Evolutionary conservation across 92 coral and sea anemone genomes (phyloP), one percentile per base, ranked within the genome.

Genomic region (Umimayanthus kanabou): DNA sequence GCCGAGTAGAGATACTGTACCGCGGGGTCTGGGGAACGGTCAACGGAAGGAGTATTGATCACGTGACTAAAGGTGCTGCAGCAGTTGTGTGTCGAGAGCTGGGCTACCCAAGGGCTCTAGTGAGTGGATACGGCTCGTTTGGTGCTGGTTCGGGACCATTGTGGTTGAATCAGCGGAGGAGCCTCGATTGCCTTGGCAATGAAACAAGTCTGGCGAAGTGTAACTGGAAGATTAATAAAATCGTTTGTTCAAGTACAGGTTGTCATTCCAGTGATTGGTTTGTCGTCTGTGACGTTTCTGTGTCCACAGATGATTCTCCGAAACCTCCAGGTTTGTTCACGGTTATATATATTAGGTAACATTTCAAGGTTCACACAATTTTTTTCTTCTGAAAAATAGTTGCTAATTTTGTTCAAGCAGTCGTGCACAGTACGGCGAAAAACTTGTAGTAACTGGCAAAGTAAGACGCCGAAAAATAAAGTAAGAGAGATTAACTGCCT

Each of bases 1-100:
- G 78, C 23, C 78, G 78, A 73, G 78, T 73, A 37, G 78, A 73
- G 49, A 73, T 73, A 37, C n/a, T 73, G 23, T 30, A 73, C 78
- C 20, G 10, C 78, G 78, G 49, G 20, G 7, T 20, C n/a, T 73
- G 78, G 78, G 78, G 78, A 11, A 73, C 78, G 5, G 9, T 73
- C 20, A 5, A 29, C 23, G 42, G 42, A 39, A 11, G 23, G 47
- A 15, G 8, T 16, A 8, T 40, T 14, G 23, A 40, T 33, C 23
- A 20, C 3, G 45, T 2, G 20, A 73, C 42, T n/a, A 73, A 73
- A 22, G 78, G 23, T 57, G 65, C 25, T 15, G 78, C 78, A 30
- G 7, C 43, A 37, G 78, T 73, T 11, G 78, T 73, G 45, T 73
- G 49, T 23, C 37, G 78, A 73, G 78, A 73, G 45, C 78, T 73